phyloP scores from a whole-genome alignment of 2,113 vertebrate species.

The Nibea albiflora region DNA sequence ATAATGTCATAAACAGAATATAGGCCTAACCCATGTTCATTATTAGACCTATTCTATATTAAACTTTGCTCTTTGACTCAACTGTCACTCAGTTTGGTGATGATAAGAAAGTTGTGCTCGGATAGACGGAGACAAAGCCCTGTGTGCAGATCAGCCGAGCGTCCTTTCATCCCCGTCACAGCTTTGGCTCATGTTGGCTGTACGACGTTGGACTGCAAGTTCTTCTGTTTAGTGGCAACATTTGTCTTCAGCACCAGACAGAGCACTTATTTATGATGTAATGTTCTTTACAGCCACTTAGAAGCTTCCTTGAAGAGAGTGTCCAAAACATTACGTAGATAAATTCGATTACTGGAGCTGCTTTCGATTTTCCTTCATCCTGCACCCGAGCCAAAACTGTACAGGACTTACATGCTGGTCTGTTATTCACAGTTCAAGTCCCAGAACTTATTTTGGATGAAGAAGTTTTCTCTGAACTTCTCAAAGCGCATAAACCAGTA shows the following conservation, averaged over 20 bases:
- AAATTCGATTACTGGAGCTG: background rate
- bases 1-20: constrained; percentile 34
- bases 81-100: background rate
- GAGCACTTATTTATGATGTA: background rate
- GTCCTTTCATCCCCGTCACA: background rate
- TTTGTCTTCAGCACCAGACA: background rate
- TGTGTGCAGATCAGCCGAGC: background rate
- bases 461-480: background rate
- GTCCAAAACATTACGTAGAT: background rate
- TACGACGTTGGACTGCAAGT: background rate
- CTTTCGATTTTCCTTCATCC: background rate
- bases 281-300: background rate
- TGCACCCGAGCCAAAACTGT: background rate
- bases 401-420: background rate
- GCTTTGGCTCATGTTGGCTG: background rate
- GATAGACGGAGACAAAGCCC: background rate
- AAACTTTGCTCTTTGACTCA: background rate
- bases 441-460: background rate
- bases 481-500: background rate
- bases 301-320: background rate
- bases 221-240: too few species aligned
- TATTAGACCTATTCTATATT: background rate
- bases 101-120: background rate
- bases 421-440: background rate
- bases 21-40: background rate